Evolutionary conservation across 2,797 vertebrate genomes (phyloP).

Genomic region (Poecile montanus): DNA sequence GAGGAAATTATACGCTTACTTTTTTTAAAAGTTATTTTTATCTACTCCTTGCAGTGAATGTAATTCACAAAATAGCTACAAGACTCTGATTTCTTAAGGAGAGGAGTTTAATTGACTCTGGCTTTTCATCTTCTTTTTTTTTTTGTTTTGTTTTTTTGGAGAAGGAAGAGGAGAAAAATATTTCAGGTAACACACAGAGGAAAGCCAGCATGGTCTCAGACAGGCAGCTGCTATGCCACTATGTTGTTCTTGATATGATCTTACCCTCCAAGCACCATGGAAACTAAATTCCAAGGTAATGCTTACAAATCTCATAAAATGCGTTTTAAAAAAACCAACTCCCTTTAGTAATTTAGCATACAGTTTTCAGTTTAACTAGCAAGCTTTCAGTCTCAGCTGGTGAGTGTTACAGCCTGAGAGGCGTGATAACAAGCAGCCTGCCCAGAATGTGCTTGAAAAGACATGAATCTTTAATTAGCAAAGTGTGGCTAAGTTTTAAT

Average conservation of each 20-base stretch:
- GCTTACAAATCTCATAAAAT: neutral
- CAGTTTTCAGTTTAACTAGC: neutral
- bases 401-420: neutral
- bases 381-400: neutral
- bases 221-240: neutral
- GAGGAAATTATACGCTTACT: neutral
- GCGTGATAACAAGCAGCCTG: neutral
- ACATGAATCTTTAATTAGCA: neutral
- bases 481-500: neutral
- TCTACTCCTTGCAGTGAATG: neutral
- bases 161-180: neutral
- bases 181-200: neutral
- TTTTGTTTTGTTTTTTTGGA: neutral
- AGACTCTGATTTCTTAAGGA: neutral
- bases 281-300: conserved; percentile 22
- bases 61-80: neutral
- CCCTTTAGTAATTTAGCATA: neutral
- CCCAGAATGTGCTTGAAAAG: neutral
- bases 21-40: neutral
- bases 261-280: neutral
- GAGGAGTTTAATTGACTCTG: neutral
- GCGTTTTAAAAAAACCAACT: neutral
- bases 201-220: neutral
- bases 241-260: neutral
- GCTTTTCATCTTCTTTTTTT: neutral